These are phyloP conservation scores for Coelopa pilipes DNA, from an alignment of 2,888 invertebrate species.

Conservation along the genomic window DNA sequence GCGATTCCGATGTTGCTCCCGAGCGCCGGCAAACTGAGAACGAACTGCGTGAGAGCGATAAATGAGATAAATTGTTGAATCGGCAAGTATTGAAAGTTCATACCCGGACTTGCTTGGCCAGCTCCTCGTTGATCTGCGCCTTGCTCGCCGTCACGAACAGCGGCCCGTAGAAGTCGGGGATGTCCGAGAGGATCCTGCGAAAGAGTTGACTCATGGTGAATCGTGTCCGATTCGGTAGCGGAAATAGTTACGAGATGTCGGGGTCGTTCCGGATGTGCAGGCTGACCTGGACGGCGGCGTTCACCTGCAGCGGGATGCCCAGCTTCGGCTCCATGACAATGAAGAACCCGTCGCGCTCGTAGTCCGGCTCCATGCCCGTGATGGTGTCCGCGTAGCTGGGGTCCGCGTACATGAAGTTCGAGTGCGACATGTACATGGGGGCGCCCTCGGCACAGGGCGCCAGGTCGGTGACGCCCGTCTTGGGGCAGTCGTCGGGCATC, in stretches of 20 bases:
- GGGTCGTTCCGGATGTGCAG: conserved; percentile 69
- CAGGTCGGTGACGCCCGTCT: conserved; percentile 75
- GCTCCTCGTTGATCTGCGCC: conserved; percentile 47
- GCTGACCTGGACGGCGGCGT: conserved; percentile 82
- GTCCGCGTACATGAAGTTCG: conserved; percentile 83
- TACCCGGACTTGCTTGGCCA: conserved; percentile 56
- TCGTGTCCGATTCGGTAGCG: background rate
- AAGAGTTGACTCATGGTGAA: background rate
- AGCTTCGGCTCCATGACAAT: conserved; percentile 79
- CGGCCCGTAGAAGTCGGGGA: conserved; percentile 57
- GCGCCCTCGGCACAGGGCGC: conserved; percentile 78
- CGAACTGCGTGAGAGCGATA: conserved; percentile 49
- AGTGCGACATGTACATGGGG: conserved; percentile 82
- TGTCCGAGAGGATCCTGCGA: conserved; percentile 50
- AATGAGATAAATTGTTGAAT: background rate
- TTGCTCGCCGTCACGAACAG: conserved; percentile 55
- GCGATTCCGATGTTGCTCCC: conserved; percentile 56
- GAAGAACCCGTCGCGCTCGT: conserved; percentile 73
- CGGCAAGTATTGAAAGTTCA: background rate
- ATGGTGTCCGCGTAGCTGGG: conserved; percentile 73
- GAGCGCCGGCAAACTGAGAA: conserved; percentile 52
- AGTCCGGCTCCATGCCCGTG: conserved; percentile 74
- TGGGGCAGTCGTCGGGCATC: conserved; percentile 65
- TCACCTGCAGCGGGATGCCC: conserved; percentile 80
- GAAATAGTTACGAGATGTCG: conserved; percentile 69